phyloP scores from a whole-genome alignment of 1,140 invertebrate species.

The Tigriopus japonicus region DNA sequence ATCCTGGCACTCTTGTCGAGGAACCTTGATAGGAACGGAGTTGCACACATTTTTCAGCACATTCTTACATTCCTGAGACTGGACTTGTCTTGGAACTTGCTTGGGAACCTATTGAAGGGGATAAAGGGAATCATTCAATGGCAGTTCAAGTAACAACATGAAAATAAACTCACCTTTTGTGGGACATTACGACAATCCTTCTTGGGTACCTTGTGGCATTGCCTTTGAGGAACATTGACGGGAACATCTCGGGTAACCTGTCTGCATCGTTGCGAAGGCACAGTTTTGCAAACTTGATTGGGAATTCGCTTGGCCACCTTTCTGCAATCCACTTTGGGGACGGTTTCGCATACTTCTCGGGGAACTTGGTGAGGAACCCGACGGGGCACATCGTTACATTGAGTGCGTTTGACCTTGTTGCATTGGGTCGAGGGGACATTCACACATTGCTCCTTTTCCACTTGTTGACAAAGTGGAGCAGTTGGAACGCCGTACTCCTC shows the following conservation, averaged over 20 bases:
- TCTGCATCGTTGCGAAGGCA: constrained; percentile 1
- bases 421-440: not conserved
- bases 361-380: not conserved
- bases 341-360: not conserved
- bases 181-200: constrained; percentile 8
- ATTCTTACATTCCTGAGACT: not conserved
- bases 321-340: not conserved
- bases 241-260: not conserved
- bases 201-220: constrained; percentile 2
- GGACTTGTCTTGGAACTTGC: not conserved
- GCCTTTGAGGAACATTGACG: not conserved
- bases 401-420: not conserved
- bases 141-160: not conserved
- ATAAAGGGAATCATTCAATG: not conserved
- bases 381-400: not conserved
- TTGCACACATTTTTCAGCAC: constrained; percentile 5
- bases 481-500: not conserved
- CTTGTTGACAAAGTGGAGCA: not conserved
- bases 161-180: not conserved
- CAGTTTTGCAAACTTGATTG: not conserved
- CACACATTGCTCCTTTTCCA: not conserved
- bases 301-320: constrained; percentile 6
- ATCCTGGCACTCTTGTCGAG: not conserved
- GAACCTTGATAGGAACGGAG: not conserved
- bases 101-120: constrained; percentile 5